Conservation (phyloP, 2,113 vertebrate genomes). For the Catharus bicknelli region DNA sequence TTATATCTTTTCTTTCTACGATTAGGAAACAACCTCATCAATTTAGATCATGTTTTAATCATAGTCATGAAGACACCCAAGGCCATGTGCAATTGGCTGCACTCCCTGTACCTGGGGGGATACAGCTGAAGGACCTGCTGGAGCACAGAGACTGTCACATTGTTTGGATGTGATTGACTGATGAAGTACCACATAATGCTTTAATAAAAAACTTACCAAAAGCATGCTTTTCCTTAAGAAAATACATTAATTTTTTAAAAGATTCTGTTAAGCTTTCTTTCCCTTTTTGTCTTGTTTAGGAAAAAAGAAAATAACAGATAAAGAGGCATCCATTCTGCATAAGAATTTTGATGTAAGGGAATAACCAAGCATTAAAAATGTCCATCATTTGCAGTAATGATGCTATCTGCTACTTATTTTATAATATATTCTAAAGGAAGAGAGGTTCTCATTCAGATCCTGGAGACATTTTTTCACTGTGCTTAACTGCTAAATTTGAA, state of each 20-base stretch:
- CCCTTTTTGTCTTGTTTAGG: not conserved
- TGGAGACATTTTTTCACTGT: not conserved
- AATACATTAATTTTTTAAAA: not conserved
- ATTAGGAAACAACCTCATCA: slow-evolving; percentile 9
- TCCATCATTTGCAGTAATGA: not conserved
- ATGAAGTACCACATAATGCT: not conserved
- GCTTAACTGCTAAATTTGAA: not conserved
- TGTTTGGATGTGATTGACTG: not conserved
- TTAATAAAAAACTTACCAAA: not conserved
- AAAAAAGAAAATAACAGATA: not conserved
- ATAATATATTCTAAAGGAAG: not conserved
- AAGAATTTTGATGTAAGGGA: not conserved
- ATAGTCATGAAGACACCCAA: not conserved
- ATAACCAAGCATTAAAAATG: not conserved
- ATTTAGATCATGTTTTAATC: slow-evolving; percentile 38
- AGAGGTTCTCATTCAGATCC: not conserved
- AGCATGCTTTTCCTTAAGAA: not conserved
- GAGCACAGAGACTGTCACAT: not conserved
- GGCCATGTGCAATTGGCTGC: not conserved
- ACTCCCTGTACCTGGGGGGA: not conserved
- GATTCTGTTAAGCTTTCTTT: not conserved
- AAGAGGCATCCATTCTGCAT: not conserved
- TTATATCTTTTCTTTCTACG: not conserved
- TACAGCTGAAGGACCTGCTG: not conserved
- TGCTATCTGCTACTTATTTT: not conserved